Conservation (phyloP, 2,113 vertebrate genomes). For the Nestor notabilis region DNA sequence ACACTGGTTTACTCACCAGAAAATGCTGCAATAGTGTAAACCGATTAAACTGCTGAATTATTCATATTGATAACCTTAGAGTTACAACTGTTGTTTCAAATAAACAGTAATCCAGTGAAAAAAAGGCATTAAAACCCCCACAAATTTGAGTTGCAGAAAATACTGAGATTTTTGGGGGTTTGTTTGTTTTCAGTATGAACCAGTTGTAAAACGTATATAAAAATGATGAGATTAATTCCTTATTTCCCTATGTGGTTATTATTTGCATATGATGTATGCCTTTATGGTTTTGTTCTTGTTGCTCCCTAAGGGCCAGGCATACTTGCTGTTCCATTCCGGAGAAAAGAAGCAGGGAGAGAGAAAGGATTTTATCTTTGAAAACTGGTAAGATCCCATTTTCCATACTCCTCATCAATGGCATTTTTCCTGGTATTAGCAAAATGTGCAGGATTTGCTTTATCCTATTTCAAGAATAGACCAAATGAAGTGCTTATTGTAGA, state of each 20-base stretch:
- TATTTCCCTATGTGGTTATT: background rate
- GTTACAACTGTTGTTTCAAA: background rate
- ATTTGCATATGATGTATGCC: background rate
- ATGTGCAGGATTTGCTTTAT: constrained; percentile 5
- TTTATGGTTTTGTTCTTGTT: background rate
- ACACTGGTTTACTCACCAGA: background rate
- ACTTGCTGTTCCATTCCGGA: background rate
- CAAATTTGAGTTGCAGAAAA: background rate
- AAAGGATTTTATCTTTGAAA: background rate
- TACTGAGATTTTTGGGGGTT: background rate
- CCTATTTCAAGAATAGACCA: background rate
- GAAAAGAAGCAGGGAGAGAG: background rate
- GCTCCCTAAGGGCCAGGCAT: background rate
- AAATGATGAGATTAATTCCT: background rate
- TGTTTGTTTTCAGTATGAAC: background rate
- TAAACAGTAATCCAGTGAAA: background rate
- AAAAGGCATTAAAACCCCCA: background rate
- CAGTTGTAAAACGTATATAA: background rate
- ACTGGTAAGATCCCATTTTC: background rate
- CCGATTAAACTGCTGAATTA: background rate
- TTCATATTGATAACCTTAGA: background rate
- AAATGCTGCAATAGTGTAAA: constrained; percentile 22
- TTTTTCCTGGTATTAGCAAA: background rate
- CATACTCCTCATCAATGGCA: background rate
- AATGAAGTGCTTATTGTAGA: constrained; percentile 13